Evolutionary conservation across 1,140 invertebrate species (phyloP), one percentile per base, ranked within the genome.

Genomic region (Cyclargus thomasi): DNA sequence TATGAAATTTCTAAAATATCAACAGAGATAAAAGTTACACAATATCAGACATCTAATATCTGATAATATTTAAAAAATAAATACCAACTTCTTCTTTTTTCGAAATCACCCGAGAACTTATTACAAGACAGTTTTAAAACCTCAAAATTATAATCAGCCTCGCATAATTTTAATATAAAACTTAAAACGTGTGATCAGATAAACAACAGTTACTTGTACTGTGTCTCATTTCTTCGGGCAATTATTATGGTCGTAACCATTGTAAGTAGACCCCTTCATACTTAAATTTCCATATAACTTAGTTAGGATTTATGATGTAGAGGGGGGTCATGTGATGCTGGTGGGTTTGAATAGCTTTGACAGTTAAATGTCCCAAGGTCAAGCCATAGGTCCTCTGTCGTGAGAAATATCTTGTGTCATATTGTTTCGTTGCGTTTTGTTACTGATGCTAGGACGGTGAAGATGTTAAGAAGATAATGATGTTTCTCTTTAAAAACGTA

Each of bases 281-380:
- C n/a, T 16, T 2, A 16, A 47, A 11, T 3, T 11, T 47, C 14
- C 39, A 47, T 47, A 47, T 47, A 47, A 47, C 6, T 47, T 14
- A 1, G 0, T 14, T 47, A 11, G 1, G 39, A 0, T 3, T 47
- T 47, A 2, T 47, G 14, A 47, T 47, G 14, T 47, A 47, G 59
- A 22, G 68, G 23, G 23, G 70, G 79, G 0, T 79, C 80, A 71
- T 68, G 53, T 70, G 72, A 77, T 20, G 66, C 6, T 82, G 82
- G 81, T 64, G 73, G 74, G 70, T 72, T 73, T 76, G 81, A 23
- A 83, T 78, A 79, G 76, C 77, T 75, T 69, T 78, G 80, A 86
- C 82, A 86, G 81, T 88, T 84, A 84, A 86, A 80, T 73, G 64
- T 77, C 70, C 79, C 77, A 77, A 81, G 81, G 83, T 80, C 79